A percentile compares a stretch with the other conserved stretches of the same genome.
phyloP scores from a whole-genome alignment of 2,113 vertebrate species.

The Hemiprocne comata region DNA sequence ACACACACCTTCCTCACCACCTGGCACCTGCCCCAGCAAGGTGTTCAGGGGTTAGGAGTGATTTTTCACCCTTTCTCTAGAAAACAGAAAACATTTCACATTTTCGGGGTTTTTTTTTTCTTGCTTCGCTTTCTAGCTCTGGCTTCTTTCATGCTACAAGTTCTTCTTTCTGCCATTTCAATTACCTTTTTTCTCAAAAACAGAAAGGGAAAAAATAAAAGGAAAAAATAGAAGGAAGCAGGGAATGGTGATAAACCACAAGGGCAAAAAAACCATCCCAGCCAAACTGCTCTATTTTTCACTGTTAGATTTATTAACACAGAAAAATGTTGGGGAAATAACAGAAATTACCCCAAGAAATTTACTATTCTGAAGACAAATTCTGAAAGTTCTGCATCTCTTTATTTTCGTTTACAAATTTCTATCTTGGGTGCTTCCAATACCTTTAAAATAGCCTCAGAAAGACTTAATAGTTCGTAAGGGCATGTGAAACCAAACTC shows the following conservation, averaged over 20 bases:
- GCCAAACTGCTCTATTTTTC: neutral
- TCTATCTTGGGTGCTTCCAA: neutral
- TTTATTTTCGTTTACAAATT: neutral
- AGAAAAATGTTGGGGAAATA: neutral
- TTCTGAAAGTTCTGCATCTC: neutral
- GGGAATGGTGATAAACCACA: neutral
- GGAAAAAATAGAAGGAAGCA: neutral
- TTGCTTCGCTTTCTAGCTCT: neutral
- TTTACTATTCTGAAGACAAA: neutral
- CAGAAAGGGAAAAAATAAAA: neutral
- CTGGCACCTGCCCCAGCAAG: neutral
- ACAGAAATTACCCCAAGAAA: neutral
- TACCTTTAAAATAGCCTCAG: neutral
- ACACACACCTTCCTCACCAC: fast-evolving
- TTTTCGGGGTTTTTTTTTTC: neutral
- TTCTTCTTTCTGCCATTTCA: neutral
- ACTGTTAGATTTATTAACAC: neutral
- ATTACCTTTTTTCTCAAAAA: neutral
- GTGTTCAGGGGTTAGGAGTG: fast-evolving
- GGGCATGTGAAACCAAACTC: neutral
- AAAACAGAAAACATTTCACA: neutral
- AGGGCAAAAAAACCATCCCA: neutral
- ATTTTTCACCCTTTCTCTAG: neutral
- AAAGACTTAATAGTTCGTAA: neutral
- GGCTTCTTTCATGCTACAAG: neutral